phyloP scores from a whole-genome alignment of 2,888 invertebrate genomes.

The Harpalus rufipes region DNA sequence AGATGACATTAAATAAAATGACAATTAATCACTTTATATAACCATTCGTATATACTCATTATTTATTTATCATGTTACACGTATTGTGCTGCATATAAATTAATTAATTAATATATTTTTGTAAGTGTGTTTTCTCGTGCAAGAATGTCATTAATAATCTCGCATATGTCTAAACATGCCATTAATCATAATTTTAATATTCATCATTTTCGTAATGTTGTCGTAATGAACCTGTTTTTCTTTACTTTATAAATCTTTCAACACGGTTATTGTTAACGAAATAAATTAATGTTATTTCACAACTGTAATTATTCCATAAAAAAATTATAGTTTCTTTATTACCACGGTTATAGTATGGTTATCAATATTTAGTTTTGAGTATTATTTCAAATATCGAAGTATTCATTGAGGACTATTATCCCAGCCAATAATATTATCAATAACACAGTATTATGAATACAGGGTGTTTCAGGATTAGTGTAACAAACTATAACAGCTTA shows the following conservation, averaged over 20 bases:
- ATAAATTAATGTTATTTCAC: not conserved
- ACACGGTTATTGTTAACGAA: not conserved
- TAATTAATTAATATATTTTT: slow-evolving; percentile 52
- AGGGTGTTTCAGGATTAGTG: no score
- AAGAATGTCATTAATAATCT: slow-evolving; percentile 60
- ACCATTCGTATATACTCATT: slow-evolving; percentile 7
- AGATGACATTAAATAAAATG: slow-evolving; percentile 38
- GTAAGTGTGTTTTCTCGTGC: slow-evolving; percentile 52
- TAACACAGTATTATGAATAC: no score
- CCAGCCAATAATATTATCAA: no score
- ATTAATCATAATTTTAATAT: slow-evolving; percentile 63
- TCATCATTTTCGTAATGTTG: slow-evolving; percentile 59
- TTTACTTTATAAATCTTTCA: slow-evolving; percentile 38
- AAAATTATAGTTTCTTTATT: not conserved
- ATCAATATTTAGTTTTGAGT: no score
- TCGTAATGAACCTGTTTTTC: slow-evolving; percentile 33
- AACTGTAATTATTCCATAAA: not conserved
- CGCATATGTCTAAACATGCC: slow-evolving; percentile 49
- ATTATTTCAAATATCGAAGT: no score
- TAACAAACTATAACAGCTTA: no score
- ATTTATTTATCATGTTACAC: slow-evolving; percentile 33
- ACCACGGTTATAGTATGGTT: no score
- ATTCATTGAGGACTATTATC: no score
- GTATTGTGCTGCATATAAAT: slow-evolving; percentile 36
- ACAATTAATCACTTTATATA: slow-evolving; percentile 38